Base-by-base conservation (phyloP, 30 jellyfish, hydroid and myxozoan genomes). In the Catostylus mosaicus region DNA sequence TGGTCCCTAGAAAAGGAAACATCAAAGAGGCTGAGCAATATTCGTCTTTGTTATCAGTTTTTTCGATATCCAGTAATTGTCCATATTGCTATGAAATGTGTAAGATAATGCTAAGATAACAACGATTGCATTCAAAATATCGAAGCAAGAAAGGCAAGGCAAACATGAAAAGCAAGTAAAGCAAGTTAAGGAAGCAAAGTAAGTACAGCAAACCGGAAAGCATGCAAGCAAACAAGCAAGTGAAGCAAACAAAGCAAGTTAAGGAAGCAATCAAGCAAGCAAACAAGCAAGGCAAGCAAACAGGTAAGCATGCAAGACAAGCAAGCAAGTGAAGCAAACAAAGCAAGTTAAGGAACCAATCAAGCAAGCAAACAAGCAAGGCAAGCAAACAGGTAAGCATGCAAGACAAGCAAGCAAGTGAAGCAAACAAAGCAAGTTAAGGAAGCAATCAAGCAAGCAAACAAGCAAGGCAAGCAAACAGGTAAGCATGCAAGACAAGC, bases 1-100 rank as follows among this genome's bases (percentile, higher is more conserved):
- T 20, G 69, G 9, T 75, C 78, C 52, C 98, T 92, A 59, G 24
- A 50, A 16, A 2, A 50, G 5, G 20, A 9, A 4, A 50, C 19
- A 50, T 4, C 6, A 4, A 50, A 8, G n/a, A n/a, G n/a, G n/a
- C n/a, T n/a, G n/a, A n/a, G n/a, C n/a, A n/a, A n/a, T n/a, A n/a
- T n/a, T n/a, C n/a, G n/a, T n/a, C n/a, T n/a, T n/a, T n/a, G n/a
- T n/a, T n/a, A n/a, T n/a, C n/a, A n/a, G n/a, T n/a, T n/a, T n/a
- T n/a, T n/a, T n/a, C n/a, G n/a, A n/a, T n/a, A n/a, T n/a, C n/a
- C n/a, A n/a, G n/a, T n/a, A n/a, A n/a, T n/a, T 4, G 4, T 50
- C 24, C 18, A 3, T 50, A 50, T 16, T 0, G 27, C 20, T 50
- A 18, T 10, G 20, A 40, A 7, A 5, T 40, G 54, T 7, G 54